Conservation (phyloP, 2,113 vertebrate genomes). For the Corynorhinus townsendii region DNA sequence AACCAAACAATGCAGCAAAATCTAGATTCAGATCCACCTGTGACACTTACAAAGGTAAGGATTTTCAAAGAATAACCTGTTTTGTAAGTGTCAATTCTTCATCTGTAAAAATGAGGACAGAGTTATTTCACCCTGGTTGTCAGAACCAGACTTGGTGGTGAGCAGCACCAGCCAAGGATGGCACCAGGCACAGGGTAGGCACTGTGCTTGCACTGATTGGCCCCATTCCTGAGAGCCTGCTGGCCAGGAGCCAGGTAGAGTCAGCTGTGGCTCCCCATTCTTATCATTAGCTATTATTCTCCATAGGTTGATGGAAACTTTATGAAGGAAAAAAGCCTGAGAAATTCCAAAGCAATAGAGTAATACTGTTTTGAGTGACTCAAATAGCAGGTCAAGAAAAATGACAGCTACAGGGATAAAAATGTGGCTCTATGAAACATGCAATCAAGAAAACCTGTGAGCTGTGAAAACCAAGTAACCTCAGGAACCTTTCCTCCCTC, state of each 20-base stretch:
- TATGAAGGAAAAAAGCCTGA: background rate
- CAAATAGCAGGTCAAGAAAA: constrained; percentile 64
- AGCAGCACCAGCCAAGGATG: rapidly evolving
- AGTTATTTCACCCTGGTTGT: too few relatives aligned
- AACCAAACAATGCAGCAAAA: background rate
- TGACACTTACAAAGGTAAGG: background rate
- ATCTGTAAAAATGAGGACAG: background rate
- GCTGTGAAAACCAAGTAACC: constrained; percentile 62
- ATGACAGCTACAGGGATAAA: constrained; percentile 67
- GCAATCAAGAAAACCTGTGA: constrained; percentile 63
- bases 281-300: background rate
- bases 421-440: constrained; percentile 57
- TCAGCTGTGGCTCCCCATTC: background rate
- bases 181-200: background rate
- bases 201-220: rapidly evolving
- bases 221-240: rapidly evolving
- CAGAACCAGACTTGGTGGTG: background rate
- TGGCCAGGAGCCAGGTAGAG: rapidly evolving
- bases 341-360: constrained; percentile 30
- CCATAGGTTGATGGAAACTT: constrained; percentile 6
- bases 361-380: constrained; percentile 49
- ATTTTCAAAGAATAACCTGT: background rate
- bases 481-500: background rate
- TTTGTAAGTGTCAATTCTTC: background rate
- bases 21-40: background rate